These are phyloP conservation scores for Diorhabda carinulata DNA, from an alignment of 1,140 invertebrate genomes.

Conservation along the genomic window DNA sequence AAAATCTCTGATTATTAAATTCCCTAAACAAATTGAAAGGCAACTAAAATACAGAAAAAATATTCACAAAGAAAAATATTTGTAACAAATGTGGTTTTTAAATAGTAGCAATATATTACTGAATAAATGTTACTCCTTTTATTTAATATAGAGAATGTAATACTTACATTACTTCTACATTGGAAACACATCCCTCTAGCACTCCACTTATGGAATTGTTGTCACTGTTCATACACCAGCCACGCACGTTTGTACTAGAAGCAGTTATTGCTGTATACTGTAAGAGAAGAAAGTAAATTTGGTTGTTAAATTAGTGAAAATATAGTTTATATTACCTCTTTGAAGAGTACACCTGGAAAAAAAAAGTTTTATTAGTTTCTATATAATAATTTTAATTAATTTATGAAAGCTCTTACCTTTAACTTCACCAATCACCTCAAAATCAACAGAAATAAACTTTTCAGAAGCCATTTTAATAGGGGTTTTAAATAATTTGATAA, in stretches of 20 bases:
- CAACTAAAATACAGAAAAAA: too few species aligned
- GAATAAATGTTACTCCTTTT: too few species aligned
- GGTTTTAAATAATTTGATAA: too few species aligned
- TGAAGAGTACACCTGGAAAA: conserved; percentile 58
- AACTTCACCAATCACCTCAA: conserved; percentile 60
- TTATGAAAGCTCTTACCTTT: conserved; percentile 50
- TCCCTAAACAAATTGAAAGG: too few species aligned
- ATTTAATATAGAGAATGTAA: background rate
- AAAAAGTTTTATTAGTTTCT: conserved; percentile 9
- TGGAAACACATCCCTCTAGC: conserved; percentile 60
- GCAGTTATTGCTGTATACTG: conserved; percentile 67
- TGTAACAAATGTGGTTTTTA: too few species aligned
- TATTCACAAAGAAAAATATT: too few species aligned
- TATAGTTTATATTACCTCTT: conserved; percentile 51
- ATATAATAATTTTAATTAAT: too few species aligned
- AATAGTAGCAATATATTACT: too few species aligned
- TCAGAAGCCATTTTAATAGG: conserved; percentile 3
- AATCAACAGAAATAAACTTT: conserved; percentile 52
- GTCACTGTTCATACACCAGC: conserved; percentile 77
- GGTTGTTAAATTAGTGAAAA: background rate
- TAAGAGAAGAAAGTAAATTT: conserved; percentile 1
- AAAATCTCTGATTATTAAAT: too few species aligned
- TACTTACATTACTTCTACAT: conserved; percentile 64
- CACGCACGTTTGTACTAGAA: conserved; percentile 60
- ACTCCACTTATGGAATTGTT: conserved; percentile 66